Conservation (phyloP, 2,797 vertebrate genomes). For the Cynopterus sphinx region DNA sequence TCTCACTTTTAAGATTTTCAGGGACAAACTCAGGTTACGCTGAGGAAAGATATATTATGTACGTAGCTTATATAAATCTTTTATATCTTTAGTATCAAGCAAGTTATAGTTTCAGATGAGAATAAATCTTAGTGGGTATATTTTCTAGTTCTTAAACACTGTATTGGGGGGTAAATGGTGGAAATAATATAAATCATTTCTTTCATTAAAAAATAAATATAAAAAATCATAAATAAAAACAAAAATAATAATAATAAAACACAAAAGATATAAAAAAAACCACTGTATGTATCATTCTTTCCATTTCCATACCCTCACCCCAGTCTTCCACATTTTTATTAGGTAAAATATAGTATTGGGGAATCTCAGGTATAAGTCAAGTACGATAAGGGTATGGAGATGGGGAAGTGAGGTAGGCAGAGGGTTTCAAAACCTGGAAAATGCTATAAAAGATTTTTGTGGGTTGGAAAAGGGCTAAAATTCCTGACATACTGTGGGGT, state of each 20-base stretch:
- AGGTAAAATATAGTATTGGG: background rate
- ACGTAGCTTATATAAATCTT: background rate
- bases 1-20: constrained; percentile 1
- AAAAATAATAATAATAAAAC: no score
- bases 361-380: constrained; percentile 4
- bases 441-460: background rate
- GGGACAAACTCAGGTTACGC: background rate
- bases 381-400: background rate
- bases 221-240: no score
- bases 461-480: constrained; percentile 33
- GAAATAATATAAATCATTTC: no score
- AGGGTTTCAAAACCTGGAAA: background rate
- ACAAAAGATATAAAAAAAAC: background rate
- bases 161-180: background rate
- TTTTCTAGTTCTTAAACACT: background rate
- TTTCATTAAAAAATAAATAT: no score
- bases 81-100: background rate
- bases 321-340: background rate
- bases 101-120: background rate
- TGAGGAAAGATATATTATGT: background rate
- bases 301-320: background rate
- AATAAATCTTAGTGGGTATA: background rate
- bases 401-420: background rate
- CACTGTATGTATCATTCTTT: background rate
- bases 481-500: background rate